A percentile compares a stretch with the other conserved stretches of the same genome.
phyloP scores from a whole-genome alignment of 1,140 invertebrate species.

The Drosophila pandora region DNA sequence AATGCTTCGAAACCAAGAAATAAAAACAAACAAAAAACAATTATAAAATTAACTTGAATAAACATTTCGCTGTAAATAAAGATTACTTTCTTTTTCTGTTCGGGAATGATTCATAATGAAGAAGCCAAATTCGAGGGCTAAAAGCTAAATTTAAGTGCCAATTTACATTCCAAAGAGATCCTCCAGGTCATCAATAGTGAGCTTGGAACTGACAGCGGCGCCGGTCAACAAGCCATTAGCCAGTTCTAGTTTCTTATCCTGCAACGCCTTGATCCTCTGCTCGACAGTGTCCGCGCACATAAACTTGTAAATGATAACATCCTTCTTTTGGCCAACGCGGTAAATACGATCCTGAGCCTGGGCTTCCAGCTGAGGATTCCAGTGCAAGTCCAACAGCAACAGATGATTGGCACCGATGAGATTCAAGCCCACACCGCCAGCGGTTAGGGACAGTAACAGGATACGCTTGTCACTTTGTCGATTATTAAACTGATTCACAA shows the following conservation, averaged over 20 bases:
- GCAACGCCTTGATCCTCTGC: conserved; percentile 91
- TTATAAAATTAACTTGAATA: conserved; percentile 48
- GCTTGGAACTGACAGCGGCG: conserved; percentile 86
- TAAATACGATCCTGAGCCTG: conserved; percentile 97
- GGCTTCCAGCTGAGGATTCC: conserved; percentile 97
- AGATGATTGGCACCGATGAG: conserved; percentile 95
- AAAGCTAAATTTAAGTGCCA: background rate
- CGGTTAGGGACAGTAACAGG: conserved; percentile 92
- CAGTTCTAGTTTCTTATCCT: conserved; percentile 91
- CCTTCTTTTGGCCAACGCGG: conserved; percentile 92
- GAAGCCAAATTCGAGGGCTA: background rate
- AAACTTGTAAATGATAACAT: conserved; percentile 94
- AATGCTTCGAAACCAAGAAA: conserved; percentile 37
- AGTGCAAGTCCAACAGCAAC: conserved; percentile 95
- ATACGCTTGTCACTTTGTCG: conserved; percentile 85
- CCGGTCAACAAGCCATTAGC: conserved; percentile 91
- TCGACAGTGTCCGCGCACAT: conserved; percentile 93
- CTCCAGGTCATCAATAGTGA: conserved; percentile 91
- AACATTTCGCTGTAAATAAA: conserved; percentile 56
- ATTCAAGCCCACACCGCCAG: conserved; percentile 96
- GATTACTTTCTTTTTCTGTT: background rate
- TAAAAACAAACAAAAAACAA: conserved; percentile 46
- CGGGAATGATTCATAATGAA: background rate
- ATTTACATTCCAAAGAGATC: conserved; percentile 88
- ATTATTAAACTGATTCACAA: conserved; percentile 90